phyloP scores from a whole-genome alignment of 2,888 invertebrate species.

The Lycophotia porphyrea region DNA sequence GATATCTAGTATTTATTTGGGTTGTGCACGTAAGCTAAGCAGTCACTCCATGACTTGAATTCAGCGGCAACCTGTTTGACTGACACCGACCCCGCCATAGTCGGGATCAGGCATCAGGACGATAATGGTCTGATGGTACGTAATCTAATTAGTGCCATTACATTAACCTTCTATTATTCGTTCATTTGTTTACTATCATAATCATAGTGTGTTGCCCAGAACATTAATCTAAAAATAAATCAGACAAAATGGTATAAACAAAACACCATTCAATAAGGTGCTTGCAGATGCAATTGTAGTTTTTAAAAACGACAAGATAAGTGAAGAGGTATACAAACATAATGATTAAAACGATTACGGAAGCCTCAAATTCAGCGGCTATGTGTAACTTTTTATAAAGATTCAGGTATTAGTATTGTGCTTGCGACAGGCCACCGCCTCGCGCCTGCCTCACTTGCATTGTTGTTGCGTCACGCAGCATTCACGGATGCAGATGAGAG shows the following conservation, averaged over 20 bases:
- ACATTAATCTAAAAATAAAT: not conserved
- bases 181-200: not conserved
- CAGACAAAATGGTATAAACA: not conserved
- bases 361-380: conserved; percentile 20
- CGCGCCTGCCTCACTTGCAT: conserved; percentile 54
- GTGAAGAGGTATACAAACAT: conserved; percentile 18
- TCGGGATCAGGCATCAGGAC: not conserved
- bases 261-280: not conserved
- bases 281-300: not conserved
- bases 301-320: not conserved
- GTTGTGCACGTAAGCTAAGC: not conserved
- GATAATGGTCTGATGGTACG: not conserved
- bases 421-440: conserved; percentile 36
- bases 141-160: not conserved
- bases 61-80: not conserved
- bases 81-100: not conserved
- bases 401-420: conserved; percentile 31
- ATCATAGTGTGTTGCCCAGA: not conserved
- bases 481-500: conserved; percentile 25
- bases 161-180: not conserved
- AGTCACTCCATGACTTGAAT: not conserved
- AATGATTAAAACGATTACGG: conserved; percentile 27
- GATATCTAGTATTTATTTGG: not conserved
- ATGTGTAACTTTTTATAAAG: conserved; percentile 24
- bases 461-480: conserved; percentile 39